Evolutionary conservation across 2,113 vertebrate species (phyloP), one percentile per base, ranked within the genome.

Genomic region (Helogale parvula): DNA sequence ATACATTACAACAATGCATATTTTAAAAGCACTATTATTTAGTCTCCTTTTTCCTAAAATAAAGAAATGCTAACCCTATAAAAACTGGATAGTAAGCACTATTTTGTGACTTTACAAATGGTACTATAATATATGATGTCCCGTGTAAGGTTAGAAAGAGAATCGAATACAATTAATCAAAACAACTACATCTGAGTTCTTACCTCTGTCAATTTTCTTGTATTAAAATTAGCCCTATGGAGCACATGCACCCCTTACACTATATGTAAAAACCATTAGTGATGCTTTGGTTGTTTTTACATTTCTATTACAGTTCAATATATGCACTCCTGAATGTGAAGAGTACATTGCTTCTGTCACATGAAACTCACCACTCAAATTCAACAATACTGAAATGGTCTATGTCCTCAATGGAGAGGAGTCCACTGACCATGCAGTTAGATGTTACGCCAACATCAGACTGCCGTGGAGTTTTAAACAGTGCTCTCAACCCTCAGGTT

Each of bases 1-100:
- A 98, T 3, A 96, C 16, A 90, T 97, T 80, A 98, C 25, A 79
- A 95, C 29, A 98, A 94, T 21, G 98, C 97, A 80, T 88, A 81
- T 35, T 94, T 97, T 90, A 7, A 97, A 90, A 35, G 95, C 47
- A 92, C 81, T 69, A 60, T 13, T 23, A 31, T 23, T 92, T 74
- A 50, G 29, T 63, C 29, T 94, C 77, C 66, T 88, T 88, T 88
- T 52, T 76, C 10, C 81, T 82, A 97, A 77, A 80, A 54, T n/a
- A 79, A 54, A 88, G 23, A 54, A 77, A 84, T 31, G 52, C 50
- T 87, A 89, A 77, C 50, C 84, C 41, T 47, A 68, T 10, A 50
- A 47, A 76, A 12, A 83, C 50, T n/a, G 74, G 66, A 41, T 31
- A 41, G 1, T 3, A 76, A 77, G 33, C 68, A 23, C 60, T 76